phyloP scores from a whole-genome alignment of 2,113 vertebrate genomes.

The Corythaeola cristata region DNA sequence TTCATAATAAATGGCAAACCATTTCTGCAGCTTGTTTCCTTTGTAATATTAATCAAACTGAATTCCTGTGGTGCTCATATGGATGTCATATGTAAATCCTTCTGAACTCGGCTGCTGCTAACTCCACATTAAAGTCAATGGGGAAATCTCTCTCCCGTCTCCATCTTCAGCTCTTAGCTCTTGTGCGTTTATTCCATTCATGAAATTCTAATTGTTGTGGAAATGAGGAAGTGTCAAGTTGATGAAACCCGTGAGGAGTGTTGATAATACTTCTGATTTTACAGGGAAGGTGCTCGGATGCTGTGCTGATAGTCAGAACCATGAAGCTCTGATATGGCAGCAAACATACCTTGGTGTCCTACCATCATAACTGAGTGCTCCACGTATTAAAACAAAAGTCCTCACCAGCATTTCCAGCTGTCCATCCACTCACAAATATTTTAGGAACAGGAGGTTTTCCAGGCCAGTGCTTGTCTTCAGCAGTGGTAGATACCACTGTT shows the following conservation, averaged over 20 bases:
- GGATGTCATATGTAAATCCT: conserved; percentile 45
- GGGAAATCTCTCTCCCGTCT: neutral
- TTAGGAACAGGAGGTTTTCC: neutral
- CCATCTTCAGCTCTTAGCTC: neutral
- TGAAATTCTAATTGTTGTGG: neutral
- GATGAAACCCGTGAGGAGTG: neutral
- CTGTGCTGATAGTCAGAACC: neutral
- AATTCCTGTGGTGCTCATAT: conserved; percentile 36
- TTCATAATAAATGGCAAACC: conserved; percentile 21
- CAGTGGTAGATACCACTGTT: neutral
- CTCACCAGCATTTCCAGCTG: neutral
- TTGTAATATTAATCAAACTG: conserved; percentile 28
- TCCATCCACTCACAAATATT: neutral
- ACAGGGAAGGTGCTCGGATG: neutral
- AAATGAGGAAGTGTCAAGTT: neutral
- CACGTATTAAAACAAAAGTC: neutral
- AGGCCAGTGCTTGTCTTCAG: neutral
- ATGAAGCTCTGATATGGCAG: neutral
- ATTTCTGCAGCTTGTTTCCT: neutral
- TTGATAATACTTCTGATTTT: neutral
- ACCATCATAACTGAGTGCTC: neutral
- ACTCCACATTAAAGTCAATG: neutral
- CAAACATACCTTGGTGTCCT: neutral
- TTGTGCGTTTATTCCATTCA: neutral
- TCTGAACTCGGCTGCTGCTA: neutral